phyloP scores from a whole-genome alignment of 1,140 invertebrate species.

The Steinernema feltiae region DNA sequence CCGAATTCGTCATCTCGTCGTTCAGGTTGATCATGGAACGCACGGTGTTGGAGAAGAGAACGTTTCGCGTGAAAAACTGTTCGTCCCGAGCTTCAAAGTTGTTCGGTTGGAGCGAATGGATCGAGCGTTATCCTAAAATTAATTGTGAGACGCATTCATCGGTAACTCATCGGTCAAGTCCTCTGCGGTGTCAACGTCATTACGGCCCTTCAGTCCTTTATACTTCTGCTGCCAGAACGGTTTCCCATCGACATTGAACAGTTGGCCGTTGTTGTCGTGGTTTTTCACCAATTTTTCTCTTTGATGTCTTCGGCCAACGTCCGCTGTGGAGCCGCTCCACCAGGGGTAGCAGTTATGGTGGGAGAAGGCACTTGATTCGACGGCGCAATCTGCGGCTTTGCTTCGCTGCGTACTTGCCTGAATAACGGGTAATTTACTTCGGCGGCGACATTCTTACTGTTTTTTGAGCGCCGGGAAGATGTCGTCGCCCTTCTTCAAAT shows the following conservation, averaged over 20 bases:
- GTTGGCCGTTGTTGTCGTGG: conserved; percentile 16
- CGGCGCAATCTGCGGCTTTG: not conserved
- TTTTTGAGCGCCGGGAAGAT: conserved; percentile 12
- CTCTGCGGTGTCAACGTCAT: conserved; percentile 14
- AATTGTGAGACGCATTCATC: conserved; percentile 21
- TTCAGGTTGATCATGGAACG: conserved; percentile 24
- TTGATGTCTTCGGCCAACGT: not conserved
- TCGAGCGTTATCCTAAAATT: conserved; percentile 12
- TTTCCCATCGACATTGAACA: conserved; percentile 2
- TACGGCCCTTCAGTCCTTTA: not conserved
- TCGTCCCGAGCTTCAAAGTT: conserved; percentile 9
- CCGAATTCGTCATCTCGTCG: not conserved
- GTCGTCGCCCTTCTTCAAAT: conserved; percentile 18
- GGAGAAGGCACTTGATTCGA: not conserved
- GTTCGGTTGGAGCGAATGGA: not conserved
- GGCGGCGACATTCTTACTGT: not conserved
- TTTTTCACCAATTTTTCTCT: conserved; percentile 19
- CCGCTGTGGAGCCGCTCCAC: not conserved
- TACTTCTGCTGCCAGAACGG: conserved; percentile 20
- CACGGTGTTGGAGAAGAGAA: conserved; percentile 21
- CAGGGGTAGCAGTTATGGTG: too few species aligned
- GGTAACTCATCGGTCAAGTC: conserved; percentile 18
- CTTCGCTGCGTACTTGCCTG: not conserved
- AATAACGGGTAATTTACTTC: too few species aligned
- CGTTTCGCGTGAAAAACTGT: conserved; percentile 20